Evolutionary conservation across 2,113 vertebrate genomes (phyloP).

Genomic region (Rhinolophus ferrumequinum): DNA sequence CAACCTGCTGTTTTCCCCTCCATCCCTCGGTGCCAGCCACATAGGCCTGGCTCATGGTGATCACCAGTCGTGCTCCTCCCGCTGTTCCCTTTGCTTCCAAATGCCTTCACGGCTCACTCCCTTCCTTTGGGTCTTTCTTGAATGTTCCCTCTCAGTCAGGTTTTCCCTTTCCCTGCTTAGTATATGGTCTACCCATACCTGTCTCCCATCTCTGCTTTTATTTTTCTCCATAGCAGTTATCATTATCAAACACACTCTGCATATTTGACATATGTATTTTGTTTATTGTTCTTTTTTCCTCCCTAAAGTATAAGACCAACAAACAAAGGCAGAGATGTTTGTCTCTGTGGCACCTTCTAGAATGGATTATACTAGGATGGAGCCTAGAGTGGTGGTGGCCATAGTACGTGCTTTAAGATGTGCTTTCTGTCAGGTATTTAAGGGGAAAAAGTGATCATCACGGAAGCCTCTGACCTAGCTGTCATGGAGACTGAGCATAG

Average conservation of each 20-base stretch:
- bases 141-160: neutral
- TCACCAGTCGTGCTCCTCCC: neutral
- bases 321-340: neutral
- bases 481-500: neutral
- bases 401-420: neutral
- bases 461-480: neutral
- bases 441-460: neutral
- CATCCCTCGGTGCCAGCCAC: fast-evolving
- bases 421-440: neutral
- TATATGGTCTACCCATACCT: neutral
- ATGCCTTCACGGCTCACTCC: neutral
- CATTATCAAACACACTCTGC: neutral
- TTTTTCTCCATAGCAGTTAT: neutral
- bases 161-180: neutral
- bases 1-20: neutral
- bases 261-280: neutral
- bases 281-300: neutral
- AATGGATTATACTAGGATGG: neutral
- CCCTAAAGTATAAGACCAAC: neutral
- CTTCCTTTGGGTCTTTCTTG: neutral
- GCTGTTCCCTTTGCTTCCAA: neutral
- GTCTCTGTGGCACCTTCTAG: neutral
- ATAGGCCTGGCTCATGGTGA: neutral
- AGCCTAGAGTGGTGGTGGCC: neutral
- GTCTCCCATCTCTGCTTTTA: neutral